Percentiles rank a stretch among this genome's conserved stretches.
Evolutionary conservation across 2,888 invertebrate species (phyloP).

Genomic region (Rosalia funebris): DNA sequence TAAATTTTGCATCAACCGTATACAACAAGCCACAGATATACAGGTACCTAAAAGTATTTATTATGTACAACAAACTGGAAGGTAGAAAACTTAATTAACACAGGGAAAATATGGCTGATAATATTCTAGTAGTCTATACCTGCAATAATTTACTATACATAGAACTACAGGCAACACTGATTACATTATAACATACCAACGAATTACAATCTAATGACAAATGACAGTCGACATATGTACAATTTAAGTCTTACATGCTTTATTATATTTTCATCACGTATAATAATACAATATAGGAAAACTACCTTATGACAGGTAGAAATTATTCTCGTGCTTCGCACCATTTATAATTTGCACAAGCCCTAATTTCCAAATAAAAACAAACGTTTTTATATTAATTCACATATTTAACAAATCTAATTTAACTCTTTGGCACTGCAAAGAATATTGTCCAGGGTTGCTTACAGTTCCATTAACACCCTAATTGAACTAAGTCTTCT

Average conservation of each 20-base stretch:
- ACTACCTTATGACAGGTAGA: slow-evolving; percentile 39
- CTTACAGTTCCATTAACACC: slow-evolving; percentile 46
- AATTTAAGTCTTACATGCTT: slow-evolving; percentile 57
- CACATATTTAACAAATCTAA: slow-evolving; percentile 53
- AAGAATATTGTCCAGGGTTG: slow-evolving; percentile 60
- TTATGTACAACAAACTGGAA: slow-evolving; percentile 53
- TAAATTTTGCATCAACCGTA: slow-evolving; percentile 57
- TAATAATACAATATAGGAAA: slow-evolving; percentile 49
- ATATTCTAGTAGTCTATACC: slow-evolving; percentile 54
- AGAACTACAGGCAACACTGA: slow-evolving; percentile 65
- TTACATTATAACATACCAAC: slow-evolving; percentile 61
- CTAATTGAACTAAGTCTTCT: slow-evolving; percentile 49
- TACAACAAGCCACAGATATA: slow-evolving; percentile 64
- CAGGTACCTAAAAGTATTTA: slow-evolving; percentile 62
- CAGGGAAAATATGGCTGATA: slow-evolving; percentile 55
- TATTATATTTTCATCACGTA: slow-evolving; percentile 52
- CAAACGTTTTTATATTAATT: slow-evolving; percentile 48
- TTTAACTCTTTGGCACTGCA: slow-evolving; percentile 64
- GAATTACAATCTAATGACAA: slow-evolving; percentile 62
- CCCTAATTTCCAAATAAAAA: slow-evolving; percentile 53
- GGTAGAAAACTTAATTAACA: slow-evolving; percentile 49
- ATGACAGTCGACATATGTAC: slow-evolving; percentile 63
- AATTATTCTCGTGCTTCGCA: slow-evolving; percentile 56
- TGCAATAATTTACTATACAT: slow-evolving; percentile 66
- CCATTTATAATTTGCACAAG: slow-evolving; percentile 61